Percentiles rank a stretch among this genome's conserved stretches.
phyloP scores from a whole-genome alignment of 2,888 invertebrate genomes.

The Ischnura elegans region DNA sequence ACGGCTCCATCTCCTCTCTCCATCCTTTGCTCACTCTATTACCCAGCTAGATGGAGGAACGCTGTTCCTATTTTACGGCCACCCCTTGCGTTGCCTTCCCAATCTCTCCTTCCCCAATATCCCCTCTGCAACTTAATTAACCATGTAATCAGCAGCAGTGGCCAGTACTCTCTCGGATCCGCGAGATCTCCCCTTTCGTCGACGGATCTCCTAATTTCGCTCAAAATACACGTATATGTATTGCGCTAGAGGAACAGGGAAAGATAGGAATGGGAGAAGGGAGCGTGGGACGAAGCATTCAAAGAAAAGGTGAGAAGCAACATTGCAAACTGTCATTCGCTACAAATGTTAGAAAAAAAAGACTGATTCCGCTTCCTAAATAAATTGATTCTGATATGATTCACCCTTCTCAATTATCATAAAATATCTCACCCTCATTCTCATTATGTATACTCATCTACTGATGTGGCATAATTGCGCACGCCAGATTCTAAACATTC shows the following conservation, averaged over 20 bases:
- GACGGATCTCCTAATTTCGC: background rate
- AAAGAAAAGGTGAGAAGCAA: background rate
- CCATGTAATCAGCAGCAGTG: background rate
- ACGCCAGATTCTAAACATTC: too few relatives aligned
- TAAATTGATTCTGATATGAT: too few relatives aligned
- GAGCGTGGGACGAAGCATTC: background rate
- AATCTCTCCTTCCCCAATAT: background rate
- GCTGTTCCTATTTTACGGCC: background rate
- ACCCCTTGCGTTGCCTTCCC: background rate
- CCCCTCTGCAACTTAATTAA: slow-evolving; percentile 2
- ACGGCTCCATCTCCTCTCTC: background rate
- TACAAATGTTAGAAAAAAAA: too few relatives aligned
- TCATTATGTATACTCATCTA: too few relatives aligned
- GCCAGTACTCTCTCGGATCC: background rate
- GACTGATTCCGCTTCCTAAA: too few relatives aligned
- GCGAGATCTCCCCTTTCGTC: background rate
- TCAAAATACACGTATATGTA: too few relatives aligned
- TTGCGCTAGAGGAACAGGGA: background rate
- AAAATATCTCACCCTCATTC: too few relatives aligned
- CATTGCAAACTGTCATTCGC: too few relatives aligned
- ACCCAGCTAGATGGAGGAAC: background rate
- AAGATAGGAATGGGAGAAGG: too few relatives aligned
- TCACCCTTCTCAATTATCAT: too few relatives aligned
- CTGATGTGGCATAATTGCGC: too few relatives aligned
- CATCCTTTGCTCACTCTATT: background rate